Base-by-base conservation (phyloP, 2,113 vertebrate genomes). In the Hoplias malabaricus region DNA sequence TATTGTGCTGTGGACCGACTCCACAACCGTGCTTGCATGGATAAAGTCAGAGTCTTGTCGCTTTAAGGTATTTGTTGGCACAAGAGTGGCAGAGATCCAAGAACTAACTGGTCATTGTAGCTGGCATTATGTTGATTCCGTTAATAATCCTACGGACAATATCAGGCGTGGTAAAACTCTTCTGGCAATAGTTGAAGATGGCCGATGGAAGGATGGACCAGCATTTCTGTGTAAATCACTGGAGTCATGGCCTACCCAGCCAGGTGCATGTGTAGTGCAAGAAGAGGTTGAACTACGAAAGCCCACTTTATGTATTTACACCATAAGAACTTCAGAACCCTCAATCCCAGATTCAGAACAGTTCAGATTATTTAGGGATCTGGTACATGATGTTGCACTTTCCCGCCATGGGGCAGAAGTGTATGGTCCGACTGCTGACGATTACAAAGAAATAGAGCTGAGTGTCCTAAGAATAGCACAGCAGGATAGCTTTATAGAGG, bases 41-140 rank as follows among this genome's bases (percentile, higher is more conserved):
- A n/a, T n/a, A n/a, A n/a, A n/a, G n/a, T n/a, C n/a, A n/a, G n/a
- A n/a, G n/a, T n/a, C n/a, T n/a, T n/a, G n/a, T n/a, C n/a, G n/a
- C n/a, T n/a, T n/a, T n/a, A n/a, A n/a, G n/a, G n/a, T n/a, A n/a
- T n/a, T n/a, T n/a, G n/a, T n/a, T n/a, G n/a, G n/a, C n/a, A n/a
- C n/a, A n/a, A n/a, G n/a, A 67, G 13, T 78, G 68, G 54, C 61
- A 5, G 61, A 76, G 21, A 76, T 76, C 13, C 73, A 21, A 16
- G 53, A 50, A 27, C 29, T 27, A 10, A 78, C 56, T 1, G 36
- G 27, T n/a, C 11, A 21, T 5, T 16, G 40, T 4, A 21, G 12
- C 7, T 78, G 76, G 68, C 36, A 4, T 33, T 62, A 78, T 61
- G n/a, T 70, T 11, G 76, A 78, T n/a, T 31, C 56, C 34, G n/a